Percentiles rank a stretch among this genome's conserved stretches.
These are phyloP conservation scores for Phoebastria nigripes DNA, from an alignment of 2,797 vertebrate species.

Conservation along the genomic window DNA sequence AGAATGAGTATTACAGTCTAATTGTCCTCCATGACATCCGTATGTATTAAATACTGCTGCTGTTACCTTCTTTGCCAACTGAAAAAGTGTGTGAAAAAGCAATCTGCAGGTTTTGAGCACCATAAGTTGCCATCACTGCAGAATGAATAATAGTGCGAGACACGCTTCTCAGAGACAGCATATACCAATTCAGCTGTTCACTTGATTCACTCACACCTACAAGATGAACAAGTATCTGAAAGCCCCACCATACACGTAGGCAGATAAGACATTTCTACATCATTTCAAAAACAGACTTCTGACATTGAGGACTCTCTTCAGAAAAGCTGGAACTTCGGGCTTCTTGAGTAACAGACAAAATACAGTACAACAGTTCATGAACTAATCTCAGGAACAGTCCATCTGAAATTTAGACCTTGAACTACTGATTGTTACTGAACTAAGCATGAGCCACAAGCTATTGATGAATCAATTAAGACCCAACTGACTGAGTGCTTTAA, in stretches of 20 bases:
- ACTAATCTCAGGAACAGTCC: background rate
- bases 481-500: background rate
- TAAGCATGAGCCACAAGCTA: background rate
- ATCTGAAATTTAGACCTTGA: background rate
- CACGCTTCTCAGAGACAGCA: background rate
- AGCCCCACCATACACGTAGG: background rate
- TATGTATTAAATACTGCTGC: background rate
- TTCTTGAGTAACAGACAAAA: background rate
- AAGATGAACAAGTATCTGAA: background rate
- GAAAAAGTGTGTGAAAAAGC: background rate
- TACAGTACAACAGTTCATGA: background rate
- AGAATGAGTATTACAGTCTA: background rate
- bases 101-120: background rate
- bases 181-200: background rate
- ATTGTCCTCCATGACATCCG: background rate
- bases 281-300: background rate
- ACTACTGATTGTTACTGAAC: background rate
- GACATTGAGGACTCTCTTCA: background rate
- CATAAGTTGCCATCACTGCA: background rate
- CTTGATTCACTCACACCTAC: background rate
- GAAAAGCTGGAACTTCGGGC: background rate
- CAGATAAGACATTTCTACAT: background rate
- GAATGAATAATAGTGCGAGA: background rate
- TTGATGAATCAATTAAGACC: constrained; percentile 17
- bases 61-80: background rate